Evolutionary conservation across 2,888 invertebrate species (phyloP).

Genomic region (Cryptophagus acutangulus): DNA sequence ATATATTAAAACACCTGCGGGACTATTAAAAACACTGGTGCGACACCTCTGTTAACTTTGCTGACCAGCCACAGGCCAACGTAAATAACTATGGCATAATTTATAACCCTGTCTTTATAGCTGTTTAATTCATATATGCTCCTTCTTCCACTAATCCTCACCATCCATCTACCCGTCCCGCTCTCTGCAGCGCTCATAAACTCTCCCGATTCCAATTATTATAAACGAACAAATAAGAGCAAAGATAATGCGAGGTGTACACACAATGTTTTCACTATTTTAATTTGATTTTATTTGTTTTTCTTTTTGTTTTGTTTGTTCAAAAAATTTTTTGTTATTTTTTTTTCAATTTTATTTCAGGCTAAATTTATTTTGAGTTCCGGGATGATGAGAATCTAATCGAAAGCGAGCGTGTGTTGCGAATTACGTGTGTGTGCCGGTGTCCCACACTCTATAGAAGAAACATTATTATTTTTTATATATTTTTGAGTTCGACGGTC

Average conservation of each 20-base stretch:
- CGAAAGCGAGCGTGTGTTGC: too few relatives aligned
- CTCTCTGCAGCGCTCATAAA: too few relatives aligned
- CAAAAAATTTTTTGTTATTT: constrained; percentile 22
- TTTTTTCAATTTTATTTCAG: constrained; percentile 33
- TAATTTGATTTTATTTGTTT: constrained; percentile 18
- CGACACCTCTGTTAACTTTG: constrained; percentile 34
- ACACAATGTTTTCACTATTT: constrained; percentile 9
- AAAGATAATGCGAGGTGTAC: too few relatives aligned
- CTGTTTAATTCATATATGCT: constrained; percentile 4
- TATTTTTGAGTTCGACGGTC: too few relatives aligned
- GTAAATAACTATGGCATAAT: constrained; percentile 7
- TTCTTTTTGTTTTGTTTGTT: constrained; percentile 21
- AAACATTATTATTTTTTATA: too few relatives aligned
- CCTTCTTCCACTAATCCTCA: too few relatives aligned
- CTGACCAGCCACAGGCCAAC: constrained; percentile 31
- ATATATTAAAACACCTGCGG: constrained; percentile 37
- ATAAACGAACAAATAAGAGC: too few relatives aligned
- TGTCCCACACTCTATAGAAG: too few relatives aligned
- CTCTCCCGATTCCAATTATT: too few relatives aligned
- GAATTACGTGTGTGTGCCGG: too few relatives aligned
- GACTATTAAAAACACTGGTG: constrained; percentile 32
- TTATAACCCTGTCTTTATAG: constrained; percentile 7
- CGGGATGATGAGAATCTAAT: constrained; percentile 17
- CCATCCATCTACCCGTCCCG: too few relatives aligned
- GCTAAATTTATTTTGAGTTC: constrained; percentile 27